Evolutionary conservation across 2,888 invertebrate genomes (phyloP).

Genomic region (Nephrocerus scutellatus): DNA sequence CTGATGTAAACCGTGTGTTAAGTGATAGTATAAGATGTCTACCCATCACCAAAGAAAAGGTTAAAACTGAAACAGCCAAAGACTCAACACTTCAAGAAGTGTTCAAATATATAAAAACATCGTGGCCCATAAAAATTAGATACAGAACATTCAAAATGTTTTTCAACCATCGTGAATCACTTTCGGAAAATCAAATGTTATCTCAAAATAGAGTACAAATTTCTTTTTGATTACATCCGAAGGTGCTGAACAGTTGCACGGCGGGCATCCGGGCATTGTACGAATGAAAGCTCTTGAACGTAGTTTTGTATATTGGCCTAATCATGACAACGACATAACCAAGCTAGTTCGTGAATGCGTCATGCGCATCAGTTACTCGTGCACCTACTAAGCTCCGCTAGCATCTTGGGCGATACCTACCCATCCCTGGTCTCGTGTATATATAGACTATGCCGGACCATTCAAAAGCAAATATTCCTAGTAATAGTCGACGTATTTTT

Average conservation of each 20-base stretch:
- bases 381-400: too few species aligned
- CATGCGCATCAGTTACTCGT: neutral
- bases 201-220: conserved; percentile 10
- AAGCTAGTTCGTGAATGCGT: conserved; percentile 21
- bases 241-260: conserved; percentile 12
- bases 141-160: conserved; percentile 4
- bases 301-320: conserved; percentile 29
- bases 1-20: conserved; percentile 1
- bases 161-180: conserved; percentile 2
- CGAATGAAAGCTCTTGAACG: conserved; percentile 15
- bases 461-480: too few species aligned
- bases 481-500: too few species aligned
- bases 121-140: conserved; percentile 2
- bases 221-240: conserved; percentile 8
- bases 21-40: too few species aligned
- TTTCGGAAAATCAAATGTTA: conserved; percentile 9
- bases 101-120: neutral
- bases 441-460: conserved; percentile 47
- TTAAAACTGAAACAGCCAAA: conserved; percentile 1
- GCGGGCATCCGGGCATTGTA: conserved; percentile 12
- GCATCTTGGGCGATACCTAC: conserved; percentile 24
- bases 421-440: conserved; percentile 36
- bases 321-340: conserved; percentile 28
- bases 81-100: conserved; percentile 8
- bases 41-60: too few species aligned